phyloP scores from a whole-genome alignment of 2,797 vertebrate species.

The Buceros bicornis region DNA sequence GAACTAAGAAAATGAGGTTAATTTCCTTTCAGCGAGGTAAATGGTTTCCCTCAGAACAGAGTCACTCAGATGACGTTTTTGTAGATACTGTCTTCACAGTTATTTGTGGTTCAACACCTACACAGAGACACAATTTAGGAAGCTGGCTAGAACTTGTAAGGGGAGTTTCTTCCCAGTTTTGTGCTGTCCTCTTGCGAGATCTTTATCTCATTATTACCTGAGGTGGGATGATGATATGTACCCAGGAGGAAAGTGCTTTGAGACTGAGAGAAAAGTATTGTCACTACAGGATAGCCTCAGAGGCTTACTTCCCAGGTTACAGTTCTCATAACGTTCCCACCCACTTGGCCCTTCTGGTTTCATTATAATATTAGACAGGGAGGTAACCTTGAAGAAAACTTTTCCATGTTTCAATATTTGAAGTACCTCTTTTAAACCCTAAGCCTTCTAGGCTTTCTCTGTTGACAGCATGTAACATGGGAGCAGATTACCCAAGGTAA shows the following conservation, averaged over 20 bases:
- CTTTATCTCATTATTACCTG: neutral
- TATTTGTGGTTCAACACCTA: neutral
- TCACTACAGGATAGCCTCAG: neutral
- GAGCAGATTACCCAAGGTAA: neutral
- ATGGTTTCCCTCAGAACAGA: neutral
- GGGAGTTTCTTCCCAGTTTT: neutral
- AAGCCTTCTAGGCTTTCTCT: neutral
- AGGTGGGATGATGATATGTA: neutral
- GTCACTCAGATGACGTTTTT: neutral
- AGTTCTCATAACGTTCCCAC: neutral
- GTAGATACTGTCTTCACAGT: neutral
- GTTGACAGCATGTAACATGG: neutral
- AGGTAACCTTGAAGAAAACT: neutral
- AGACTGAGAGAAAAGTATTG: neutral
- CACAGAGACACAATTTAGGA: neutral
- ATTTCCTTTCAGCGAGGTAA: conserved; percentile 1
- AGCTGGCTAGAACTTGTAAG: neutral
- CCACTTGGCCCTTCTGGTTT: neutral
- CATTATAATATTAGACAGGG: neutral
- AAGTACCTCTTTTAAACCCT: neutral
- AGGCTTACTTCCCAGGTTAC: neutral
- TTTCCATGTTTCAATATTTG: neutral
- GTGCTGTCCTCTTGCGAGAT: neutral
- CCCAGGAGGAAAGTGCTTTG: neutral
- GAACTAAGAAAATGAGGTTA: neutral